These are phyloP conservation scores for Alcedo quadribrachys DNA, from an alignment of 2,797 vertebrate species.

Conservation along the genomic window DNA sequence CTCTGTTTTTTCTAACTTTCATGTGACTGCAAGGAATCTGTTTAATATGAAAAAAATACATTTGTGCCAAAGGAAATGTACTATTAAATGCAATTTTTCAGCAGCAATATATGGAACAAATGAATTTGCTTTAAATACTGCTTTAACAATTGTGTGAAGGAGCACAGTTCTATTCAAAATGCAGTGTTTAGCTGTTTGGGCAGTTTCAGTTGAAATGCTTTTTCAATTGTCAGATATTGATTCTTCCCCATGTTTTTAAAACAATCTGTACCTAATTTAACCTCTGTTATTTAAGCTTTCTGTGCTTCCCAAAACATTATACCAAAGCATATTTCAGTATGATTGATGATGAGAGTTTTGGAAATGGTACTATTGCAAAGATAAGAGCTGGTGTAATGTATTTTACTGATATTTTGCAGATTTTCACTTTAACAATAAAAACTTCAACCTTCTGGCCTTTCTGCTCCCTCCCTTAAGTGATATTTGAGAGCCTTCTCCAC, in stretches of 20 bases:
- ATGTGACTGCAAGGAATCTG: neutral
- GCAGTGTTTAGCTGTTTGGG: neutral
- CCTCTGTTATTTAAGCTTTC: conserved; percentile 33
- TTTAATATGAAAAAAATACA: neutral
- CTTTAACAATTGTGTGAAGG: neutral
- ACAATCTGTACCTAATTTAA: conserved; percentile 55
- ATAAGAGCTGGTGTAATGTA: neutral
- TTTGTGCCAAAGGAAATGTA: neutral
- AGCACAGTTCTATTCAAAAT: neutral
- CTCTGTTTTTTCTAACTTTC: conserved; percentile 39
- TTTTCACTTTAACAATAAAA: conserved; percentile 2
- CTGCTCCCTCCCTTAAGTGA: fast-evolving
- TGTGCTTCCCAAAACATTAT: conserved; percentile 24
- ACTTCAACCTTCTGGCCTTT: neutral
- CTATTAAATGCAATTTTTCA: neutral
- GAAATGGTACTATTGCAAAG: neutral
- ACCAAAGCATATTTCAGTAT: conserved; percentile 19
- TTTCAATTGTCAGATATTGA: conserved; percentile 23
- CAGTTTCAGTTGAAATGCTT: neutral
- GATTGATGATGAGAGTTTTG: neutral
- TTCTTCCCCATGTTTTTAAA: conserved; percentile 38
- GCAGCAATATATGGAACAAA: neutral
- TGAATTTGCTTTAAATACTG: neutral
- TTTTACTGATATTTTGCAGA: neutral
- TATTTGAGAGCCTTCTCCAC: neutral